Base-by-base conservation (phyloP, 2,888 invertebrate genomes). In the Drosophila mimetica region DNA sequence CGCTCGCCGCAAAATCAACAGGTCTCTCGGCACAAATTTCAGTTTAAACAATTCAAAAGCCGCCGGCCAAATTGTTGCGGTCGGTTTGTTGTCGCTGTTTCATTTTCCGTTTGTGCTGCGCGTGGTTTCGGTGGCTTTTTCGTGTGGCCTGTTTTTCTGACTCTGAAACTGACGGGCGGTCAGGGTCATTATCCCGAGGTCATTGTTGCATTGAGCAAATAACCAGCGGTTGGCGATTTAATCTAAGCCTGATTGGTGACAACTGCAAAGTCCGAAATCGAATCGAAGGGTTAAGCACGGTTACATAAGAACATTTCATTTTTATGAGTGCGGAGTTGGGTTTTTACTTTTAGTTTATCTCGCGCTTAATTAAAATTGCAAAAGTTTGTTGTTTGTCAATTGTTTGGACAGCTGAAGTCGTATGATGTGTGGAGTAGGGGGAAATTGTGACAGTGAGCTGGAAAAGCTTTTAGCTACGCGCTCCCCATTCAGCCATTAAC, bases 1-100 rank as follows among this genome's bases (percentile, higher is more conserved):
- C 73, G 65, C 63, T 83, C 53, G 61, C 51, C 58, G 67, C 60
- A 75, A 84, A 75, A 77, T 73, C 75, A 74, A 76, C 77, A 76
- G 85, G 77, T 86, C 60, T 86, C 60, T 42, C 52, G 51, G 50
- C 67, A 59, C 63, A 63, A 69, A 63, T 71, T 41, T 39, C 47
- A 8, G 13, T 18, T 41, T 30, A 54, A 37, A 52, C 37, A 48
- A 30, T 58, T 30, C 48, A 39, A 37, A 39, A 46, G 55, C 50
- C 30, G 30, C 20, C 53, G 14, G 32, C 52, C 46, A 52, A 63
- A 73, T 64, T 73, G 79, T 51, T 52, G 83, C 58, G 72, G 76
- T 59, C 25, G 60, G 55, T 63, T 63, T 59, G 54, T 50, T 44
- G 58, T 51, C 51, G 61, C 13, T 30, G 44, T 59, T 60, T 30